phyloP scores from a whole-genome alignment of 2,888 invertebrate species.

The Lepeophtheirus nordmannii region DNA sequence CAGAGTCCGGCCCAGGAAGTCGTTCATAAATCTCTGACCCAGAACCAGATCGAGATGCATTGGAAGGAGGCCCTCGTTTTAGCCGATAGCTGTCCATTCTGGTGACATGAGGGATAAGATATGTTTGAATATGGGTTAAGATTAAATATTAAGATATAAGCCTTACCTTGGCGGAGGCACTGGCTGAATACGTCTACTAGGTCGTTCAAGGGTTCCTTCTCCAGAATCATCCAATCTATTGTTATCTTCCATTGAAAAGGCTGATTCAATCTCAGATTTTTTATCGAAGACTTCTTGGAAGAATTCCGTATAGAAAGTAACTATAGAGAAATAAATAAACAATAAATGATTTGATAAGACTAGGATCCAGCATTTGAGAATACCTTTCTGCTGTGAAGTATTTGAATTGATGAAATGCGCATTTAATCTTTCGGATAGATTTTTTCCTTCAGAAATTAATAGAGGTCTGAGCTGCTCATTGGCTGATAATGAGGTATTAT shows the following conservation, averaged over 20 bases:
- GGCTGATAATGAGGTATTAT: slow-evolving; percentile 27
- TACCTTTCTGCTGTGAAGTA: slow-evolving; percentile 69
- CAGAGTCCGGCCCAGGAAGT: slow-evolving; percentile 37
- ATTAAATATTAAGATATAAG: too few species aligned
- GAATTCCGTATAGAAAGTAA: slow-evolving; percentile 85
- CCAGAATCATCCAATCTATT: slow-evolving; percentile 46
- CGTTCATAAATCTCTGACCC: slow-evolving; percentile 52
- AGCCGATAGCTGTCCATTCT: slow-evolving; percentile 19
- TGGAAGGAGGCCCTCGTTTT: slow-evolving; percentile 5
- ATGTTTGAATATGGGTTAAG: not conserved
- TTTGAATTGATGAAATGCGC: slow-evolving; percentile 85
- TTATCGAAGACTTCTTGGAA: slow-evolving; percentile 91
- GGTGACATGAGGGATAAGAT: not conserved
- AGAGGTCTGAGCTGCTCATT: slow-evolving; percentile 66
- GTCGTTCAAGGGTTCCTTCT: slow-evolving; percentile 54
- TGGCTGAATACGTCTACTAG: slow-evolving; percentile 37
- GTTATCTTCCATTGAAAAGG: slow-evolving; percentile 69
- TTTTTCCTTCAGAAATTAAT: slow-evolving; percentile 81
- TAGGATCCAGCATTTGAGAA: not conserved
- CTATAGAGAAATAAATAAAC: slow-evolving; percentile 40
- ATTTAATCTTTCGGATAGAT: slow-evolving; percentile 68
- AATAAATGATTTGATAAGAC: not conserved
- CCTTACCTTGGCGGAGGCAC: slow-evolving; percentile 18
- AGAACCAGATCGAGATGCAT: slow-evolving; percentile 33
- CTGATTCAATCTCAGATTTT: slow-evolving; percentile 82